A percentile compares a stretch with the other conserved stretches of the same genome.
These are phyloP conservation scores for Hylaea fasciaria DNA, from an alignment of 2,888 invertebrate genomes.

Conservation along the genomic window DNA sequence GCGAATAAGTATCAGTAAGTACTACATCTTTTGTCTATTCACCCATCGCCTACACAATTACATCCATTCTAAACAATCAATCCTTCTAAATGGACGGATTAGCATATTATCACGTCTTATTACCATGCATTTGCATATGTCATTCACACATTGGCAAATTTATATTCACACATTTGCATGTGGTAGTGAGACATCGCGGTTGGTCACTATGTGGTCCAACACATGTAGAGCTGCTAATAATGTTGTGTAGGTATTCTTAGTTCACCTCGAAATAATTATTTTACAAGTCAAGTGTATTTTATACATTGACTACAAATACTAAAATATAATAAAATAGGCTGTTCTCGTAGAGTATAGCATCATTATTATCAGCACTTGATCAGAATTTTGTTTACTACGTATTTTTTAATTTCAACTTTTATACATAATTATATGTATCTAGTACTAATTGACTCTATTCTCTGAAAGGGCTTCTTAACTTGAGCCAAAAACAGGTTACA, in stretches of 20 bases:
- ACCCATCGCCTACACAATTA: constrained; percentile 12
- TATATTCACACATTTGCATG: constrained; percentile 44
- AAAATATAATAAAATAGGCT: too few relatives aligned
- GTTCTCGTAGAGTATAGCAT: background rate
- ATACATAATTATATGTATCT: too few relatives aligned
- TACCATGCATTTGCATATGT: constrained; percentile 48
- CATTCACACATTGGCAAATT: constrained; percentile 47
- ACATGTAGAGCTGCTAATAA: constrained; percentile 14
- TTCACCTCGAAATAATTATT: constrained; percentile 1
- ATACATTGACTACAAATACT: too few relatives aligned
- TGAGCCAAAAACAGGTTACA: too few relatives aligned
- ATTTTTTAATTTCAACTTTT: too few relatives aligned
- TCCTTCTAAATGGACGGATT: constrained; percentile 28
- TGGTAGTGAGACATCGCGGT: constrained; percentile 34
- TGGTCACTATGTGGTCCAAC: constrained; percentile 33
- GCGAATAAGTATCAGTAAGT: background rate
- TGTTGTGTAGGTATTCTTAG: constrained; percentile 3
- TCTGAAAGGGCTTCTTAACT: too few relatives aligned
- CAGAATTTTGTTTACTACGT: too few relatives aligned
- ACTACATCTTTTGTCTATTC: background rate
- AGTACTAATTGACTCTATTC: too few relatives aligned
- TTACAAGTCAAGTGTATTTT: background rate
- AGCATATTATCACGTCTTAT: constrained; percentile 45
- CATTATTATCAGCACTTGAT: too few relatives aligned
- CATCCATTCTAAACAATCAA: constrained; percentile 43